phyloP scores from a whole-genome alignment of 2,797 vertebrate species.

The Gadopsis bispinosus region DNA sequence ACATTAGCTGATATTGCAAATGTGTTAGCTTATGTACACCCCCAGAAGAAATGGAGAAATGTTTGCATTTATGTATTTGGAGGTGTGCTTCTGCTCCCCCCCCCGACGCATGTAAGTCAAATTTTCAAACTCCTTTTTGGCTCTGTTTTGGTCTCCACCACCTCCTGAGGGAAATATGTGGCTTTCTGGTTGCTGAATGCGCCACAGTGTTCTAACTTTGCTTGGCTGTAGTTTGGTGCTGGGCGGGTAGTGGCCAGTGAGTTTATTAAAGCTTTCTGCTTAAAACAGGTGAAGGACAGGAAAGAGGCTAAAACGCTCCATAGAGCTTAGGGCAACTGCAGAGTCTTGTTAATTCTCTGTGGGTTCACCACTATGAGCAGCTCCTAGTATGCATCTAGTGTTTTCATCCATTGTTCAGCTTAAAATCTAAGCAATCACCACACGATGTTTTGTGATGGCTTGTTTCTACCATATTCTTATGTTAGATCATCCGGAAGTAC shows the following conservation, averaged over 20 bases:
- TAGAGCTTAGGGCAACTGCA: background rate
- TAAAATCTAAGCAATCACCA: background rate
- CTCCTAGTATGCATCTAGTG: background rate
- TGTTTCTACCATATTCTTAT: background rate
- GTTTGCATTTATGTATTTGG: background rate
- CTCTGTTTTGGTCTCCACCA: conserved; percentile 2
- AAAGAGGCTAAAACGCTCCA: background rate
- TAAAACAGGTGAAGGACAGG: background rate
- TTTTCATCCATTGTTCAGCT: background rate
- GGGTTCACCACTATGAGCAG: background rate
- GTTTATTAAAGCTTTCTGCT: background rate
- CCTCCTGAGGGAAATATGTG: background rate
- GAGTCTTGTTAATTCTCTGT: background rate
- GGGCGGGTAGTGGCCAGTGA: background rate
- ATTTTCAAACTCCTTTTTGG: background rate
- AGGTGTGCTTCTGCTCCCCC: background rate
- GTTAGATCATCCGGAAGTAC: background rate
- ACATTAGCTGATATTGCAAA: background rate
- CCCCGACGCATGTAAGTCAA: background rate
- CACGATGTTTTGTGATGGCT: too few species aligned
- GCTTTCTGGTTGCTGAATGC: background rate
- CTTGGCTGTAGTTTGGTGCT: background rate
- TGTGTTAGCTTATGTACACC: background rate
- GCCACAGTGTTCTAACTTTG: background rate
- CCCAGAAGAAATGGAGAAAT: background rate